Evolutionary conservation across 1,140 invertebrate genomes (phyloP), one percentile per base, ranked within the genome.

Genomic region (Lamellibrachia luymesi): DNA sequence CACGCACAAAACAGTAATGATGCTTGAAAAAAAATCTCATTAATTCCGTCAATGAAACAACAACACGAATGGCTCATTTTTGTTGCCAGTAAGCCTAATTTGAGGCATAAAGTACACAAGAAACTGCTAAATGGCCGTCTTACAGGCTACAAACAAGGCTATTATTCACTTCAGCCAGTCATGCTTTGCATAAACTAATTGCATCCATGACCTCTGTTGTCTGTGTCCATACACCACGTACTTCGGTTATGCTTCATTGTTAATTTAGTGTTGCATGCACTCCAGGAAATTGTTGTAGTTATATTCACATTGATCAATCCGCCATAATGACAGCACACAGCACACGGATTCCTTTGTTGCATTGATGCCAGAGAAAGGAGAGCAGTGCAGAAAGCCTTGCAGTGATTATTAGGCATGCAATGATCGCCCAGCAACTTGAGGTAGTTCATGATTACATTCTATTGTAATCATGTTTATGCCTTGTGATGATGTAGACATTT

Each of bases 1-100:
- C 17, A 22, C 64, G 13, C 64, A 80, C 64, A 80, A 80, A 80
- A 80, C 64, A 80, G 13, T 80, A 80, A 80, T 80, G 64, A 80
- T 22, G 25, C 64, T 80, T 80, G 64, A 80, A 22, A 80, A 80
- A 80, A 80, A 80, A 80, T 80, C 64, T 80, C 64, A 80, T 80
- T 80, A 80, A 80, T 80, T 2, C 64, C 13, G 1, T 4, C 64
- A 22, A 80, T 80, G 64, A 80, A 80, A 80, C 64, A 80, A 80
- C 64, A 80, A 80, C 2, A 22, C 64, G 17, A 80, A 80, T 6
- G 64, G 64, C 64, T 22, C 64, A 22, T 4, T 80, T 80, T 80
- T 80, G 64, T 80, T 80, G 64, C 64, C 64, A 80, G 25, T 80
- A 80, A 80, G 64, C 64, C 64, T 80, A 80, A 80, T 80, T 80